These are phyloP conservation scores for Magallana angulata DNA, from an alignment of 1,140 invertebrate species.

Conservation along the genomic window DNA sequence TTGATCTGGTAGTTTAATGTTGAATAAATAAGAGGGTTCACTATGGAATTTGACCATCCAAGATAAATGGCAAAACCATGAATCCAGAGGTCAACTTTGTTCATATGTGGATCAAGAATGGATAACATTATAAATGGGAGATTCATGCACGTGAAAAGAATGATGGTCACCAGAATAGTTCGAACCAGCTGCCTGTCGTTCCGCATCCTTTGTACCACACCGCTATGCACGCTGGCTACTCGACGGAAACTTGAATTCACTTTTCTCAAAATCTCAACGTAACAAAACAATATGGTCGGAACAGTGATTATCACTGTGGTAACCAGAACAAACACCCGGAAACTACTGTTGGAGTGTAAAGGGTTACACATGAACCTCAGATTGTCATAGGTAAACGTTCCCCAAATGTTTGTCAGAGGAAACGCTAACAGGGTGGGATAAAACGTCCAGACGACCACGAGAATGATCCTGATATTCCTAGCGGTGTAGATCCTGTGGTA, in stretches of 20 bases:
- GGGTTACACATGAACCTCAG: conserved; percentile 49
- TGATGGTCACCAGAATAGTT: conserved; percentile 57
- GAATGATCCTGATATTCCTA: conserved; percentile 46
- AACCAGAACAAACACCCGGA: conserved; percentile 41
- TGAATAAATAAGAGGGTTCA: conserved; percentile 62
- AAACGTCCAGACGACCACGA: conserved; percentile 52
- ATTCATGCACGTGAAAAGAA: conserved; percentile 53
- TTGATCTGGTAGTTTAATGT: conserved; percentile 52
- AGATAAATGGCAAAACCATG: conserved; percentile 55
- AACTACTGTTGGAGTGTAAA: conserved; percentile 30
- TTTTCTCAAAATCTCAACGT: conserved; percentile 49
- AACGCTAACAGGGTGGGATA: conserved; percentile 44
- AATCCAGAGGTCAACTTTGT: conserved; percentile 8
- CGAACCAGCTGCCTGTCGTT: conserved; percentile 46
- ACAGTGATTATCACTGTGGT: conserved; percentile 45
- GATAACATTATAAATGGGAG: conserved; percentile 55
- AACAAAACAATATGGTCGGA: conserved; percentile 57
- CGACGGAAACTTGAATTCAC: conserved; percentile 41
- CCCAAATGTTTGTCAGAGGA: conserved; percentile 57
- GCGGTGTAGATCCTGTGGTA: conserved; percentile 36
- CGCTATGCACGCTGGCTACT: conserved; percentile 13
- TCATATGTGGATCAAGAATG: conserved; percentile 49
- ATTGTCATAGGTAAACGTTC: conserved; percentile 56
- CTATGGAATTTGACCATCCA: conserved; percentile 54
- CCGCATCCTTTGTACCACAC: not conserved